Conservation (phyloP, 2,797 vertebrate species). For the Poeciliopsis gracilis region DNA sequence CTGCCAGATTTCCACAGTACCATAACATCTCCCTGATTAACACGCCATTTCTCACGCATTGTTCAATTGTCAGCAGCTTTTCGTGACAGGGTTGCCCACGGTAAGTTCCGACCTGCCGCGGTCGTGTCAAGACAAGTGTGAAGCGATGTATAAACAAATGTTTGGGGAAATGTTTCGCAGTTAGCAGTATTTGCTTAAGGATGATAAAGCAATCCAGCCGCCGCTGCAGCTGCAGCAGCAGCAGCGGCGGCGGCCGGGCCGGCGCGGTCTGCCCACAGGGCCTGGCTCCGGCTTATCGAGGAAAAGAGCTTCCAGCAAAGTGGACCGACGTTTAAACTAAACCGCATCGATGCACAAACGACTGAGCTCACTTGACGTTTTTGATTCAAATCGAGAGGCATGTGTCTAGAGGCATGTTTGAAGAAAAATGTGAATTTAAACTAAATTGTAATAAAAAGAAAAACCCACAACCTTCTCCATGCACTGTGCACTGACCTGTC, state of each 20-base stretch:
- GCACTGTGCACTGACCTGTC: conserved; percentile 55
- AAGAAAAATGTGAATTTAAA: background rate
- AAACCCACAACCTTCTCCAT: background rate
- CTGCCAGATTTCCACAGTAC: background rate
- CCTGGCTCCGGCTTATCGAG: conserved; percentile 8
- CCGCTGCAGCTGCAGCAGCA: rapidly evolving
- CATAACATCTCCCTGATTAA: conserved; percentile 4
- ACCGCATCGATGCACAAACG: too few relatives aligned
- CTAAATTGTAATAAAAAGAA: background rate
- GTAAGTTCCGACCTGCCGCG: conserved; percentile 28
- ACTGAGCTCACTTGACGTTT: background rate
- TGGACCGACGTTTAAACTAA: too few relatives aligned
- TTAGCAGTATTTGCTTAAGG: conserved; percentile 51
- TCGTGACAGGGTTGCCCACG: conserved; percentile 11
- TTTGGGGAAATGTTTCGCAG: conserved; percentile 57
- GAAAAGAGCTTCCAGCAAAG: conserved; percentile 6
- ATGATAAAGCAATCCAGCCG: conserved; percentile 52
- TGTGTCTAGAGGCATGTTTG: too few relatives aligned
- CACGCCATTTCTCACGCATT: background rate
- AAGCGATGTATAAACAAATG: conserved; percentile 57
- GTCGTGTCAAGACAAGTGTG: conserved; percentile 50
- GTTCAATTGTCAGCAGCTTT: background rate
- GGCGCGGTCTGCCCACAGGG: conserved; percentile 21
- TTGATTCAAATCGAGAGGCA: background rate
- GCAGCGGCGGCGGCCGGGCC: too few relatives aligned